Percentiles rank a stretch among this genome's conserved stretches.
Conservation (phyloP, 2,888 invertebrate species). For the Trissolcus brochymenae region DNA sequence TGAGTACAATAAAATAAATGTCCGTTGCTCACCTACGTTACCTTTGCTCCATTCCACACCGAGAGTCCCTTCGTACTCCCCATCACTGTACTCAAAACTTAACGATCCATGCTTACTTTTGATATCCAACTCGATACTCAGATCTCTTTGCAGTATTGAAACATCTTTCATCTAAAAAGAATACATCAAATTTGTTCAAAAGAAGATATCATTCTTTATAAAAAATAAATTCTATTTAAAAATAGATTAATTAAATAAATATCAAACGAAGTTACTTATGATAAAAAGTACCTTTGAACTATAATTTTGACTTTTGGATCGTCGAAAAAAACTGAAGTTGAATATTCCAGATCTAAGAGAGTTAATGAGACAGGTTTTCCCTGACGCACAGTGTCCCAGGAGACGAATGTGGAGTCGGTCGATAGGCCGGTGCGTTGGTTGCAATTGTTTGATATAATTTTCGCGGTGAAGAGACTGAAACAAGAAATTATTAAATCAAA, state of each 20-base stretch:
- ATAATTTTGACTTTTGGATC: slow-evolving; percentile 77
- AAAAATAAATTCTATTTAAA: no score
- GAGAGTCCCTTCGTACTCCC: slow-evolving; percentile 74
- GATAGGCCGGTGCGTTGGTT: slow-evolving; percentile 79
- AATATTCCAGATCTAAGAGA: slow-evolving; percentile 83
- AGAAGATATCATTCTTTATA: background rate
- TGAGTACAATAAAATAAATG: background rate
- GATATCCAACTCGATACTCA: slow-evolving; percentile 80
- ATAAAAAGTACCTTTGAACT: slow-evolving; percentile 66
- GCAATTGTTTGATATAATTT: slow-evolving; percentile 81
- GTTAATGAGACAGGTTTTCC: slow-evolving; percentile 84
- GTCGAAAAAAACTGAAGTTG: slow-evolving; percentile 80
- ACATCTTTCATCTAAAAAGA: slow-evolving; percentile 13
- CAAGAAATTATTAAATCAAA: slow-evolving; percentile 19
- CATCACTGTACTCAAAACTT: slow-evolving; percentile 78
- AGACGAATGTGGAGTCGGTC: slow-evolving; percentile 83
- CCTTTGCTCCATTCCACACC: slow-evolving; percentile 73
- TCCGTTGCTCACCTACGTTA: slow-evolving; percentile 67
- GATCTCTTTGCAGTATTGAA: slow-evolving; percentile 72
- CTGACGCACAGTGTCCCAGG: slow-evolving; percentile 84
- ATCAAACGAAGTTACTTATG: no score
- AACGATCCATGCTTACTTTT: slow-evolving; percentile 80
- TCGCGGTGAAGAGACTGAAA: slow-evolving; percentile 75
- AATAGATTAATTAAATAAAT: no score
- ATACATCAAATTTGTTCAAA: slow-evolving; percentile 37